Conservation (phyloP, 1,140 invertebrate genomes). For the Lucilia cuprina region DNA sequence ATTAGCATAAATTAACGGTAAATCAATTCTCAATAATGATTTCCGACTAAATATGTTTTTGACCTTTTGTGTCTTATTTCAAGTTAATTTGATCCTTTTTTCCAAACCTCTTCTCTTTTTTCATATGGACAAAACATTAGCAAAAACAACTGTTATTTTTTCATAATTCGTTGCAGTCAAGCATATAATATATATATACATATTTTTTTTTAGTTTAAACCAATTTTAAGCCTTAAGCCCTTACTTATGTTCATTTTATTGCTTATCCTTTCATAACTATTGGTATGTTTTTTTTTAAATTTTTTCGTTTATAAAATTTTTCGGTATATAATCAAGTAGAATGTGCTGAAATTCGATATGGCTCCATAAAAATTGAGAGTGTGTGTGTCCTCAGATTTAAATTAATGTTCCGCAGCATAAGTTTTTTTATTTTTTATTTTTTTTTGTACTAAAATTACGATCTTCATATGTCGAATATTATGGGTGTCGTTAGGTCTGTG, state of each 20-base stretch:
- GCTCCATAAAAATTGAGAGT: neutral
- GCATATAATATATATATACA: neutral
- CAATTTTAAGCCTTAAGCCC: neutral
- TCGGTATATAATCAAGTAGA: neutral
- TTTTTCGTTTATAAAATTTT: neutral
- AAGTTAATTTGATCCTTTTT: slow-evolving; percentile 29
- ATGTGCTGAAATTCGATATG: slow-evolving; percentile 20
- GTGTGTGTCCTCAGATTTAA: slow-evolving; percentile 24
- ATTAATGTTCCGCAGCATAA: slow-evolving; percentile 12
- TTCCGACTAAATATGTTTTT: slow-evolving; percentile 33
- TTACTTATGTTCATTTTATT: neutral
- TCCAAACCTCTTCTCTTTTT: neutral
- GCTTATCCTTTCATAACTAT: neutral
- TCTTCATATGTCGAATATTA: slow-evolving; percentile 17
- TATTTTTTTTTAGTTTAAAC: neutral
- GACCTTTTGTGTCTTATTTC: slow-evolving; percentile 32
- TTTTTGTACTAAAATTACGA: slow-evolving; percentile 8
- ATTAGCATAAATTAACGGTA: slow-evolving; percentile 24
- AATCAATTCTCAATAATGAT: slow-evolving; percentile 18
- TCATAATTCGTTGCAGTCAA: slow-evolving; percentile 16
- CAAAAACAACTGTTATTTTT: slow-evolving; percentile 27
- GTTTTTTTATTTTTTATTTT: neutral
- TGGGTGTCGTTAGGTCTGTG: slow-evolving; percentile 20
- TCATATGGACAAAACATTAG: neutral
- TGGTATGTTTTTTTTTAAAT: neutral